A percentile compares a stretch with the other conserved stretches of the same genome.
Conservation (phyloP, 2,797 vertebrate species). For the Coranthus polyacanthus region DNA sequence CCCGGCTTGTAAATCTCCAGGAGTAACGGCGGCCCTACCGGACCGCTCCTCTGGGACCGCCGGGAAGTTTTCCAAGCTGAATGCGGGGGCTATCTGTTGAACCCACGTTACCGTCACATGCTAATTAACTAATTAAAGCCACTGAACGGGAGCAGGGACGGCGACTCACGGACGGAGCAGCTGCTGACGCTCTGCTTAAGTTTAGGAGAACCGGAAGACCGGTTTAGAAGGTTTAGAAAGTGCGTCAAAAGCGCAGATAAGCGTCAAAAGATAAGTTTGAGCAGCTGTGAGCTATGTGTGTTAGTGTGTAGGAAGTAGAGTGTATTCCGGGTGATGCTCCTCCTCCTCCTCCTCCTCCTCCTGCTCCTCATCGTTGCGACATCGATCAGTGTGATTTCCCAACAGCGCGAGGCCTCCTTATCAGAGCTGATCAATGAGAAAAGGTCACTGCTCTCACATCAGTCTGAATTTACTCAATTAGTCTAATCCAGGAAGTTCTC, state of each 20-base stretch:
- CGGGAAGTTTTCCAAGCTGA: conserved; percentile 28
- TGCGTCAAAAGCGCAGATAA: background rate
- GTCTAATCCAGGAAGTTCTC: too few species aligned
- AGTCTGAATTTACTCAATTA: too few species aligned
- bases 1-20: conserved; percentile 38
- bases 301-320: conserved; percentile 1
- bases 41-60: background rate
- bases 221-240: background rate
- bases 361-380: too few species aligned
- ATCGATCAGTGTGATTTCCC: too few species aligned
- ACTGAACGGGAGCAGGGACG: too few species aligned
- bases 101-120: background rate
- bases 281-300: too few species aligned
- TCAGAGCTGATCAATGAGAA: too few species aligned
- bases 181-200: background rate
- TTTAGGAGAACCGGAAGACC: background rate
- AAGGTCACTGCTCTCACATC: too few species aligned
- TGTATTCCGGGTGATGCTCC: conserved; percentile 62
- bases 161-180: background rate
- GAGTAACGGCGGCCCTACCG: background rate
- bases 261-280: background rate
- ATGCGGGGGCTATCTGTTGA: too few species aligned
- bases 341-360: too few species aligned
- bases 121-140: background rate
- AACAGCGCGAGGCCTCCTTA: too few species aligned